A percentile compares a stretch with the other conserved stretches of the same genome.
phyloP scores from a whole-genome alignment of 2,113 vertebrate genomes.

The Pavo muticus region DNA sequence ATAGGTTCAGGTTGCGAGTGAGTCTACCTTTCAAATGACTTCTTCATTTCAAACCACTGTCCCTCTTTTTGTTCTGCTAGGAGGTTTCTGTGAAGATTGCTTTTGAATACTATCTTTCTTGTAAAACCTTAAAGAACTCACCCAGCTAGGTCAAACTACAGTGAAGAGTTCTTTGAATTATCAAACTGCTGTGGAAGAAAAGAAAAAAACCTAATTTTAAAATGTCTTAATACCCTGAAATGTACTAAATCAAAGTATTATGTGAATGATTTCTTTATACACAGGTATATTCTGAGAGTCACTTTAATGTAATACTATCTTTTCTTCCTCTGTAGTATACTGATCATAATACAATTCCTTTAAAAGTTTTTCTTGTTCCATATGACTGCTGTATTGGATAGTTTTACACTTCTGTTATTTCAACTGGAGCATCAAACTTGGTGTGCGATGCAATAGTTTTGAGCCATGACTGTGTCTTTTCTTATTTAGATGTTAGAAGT shows the following conservation, averaged over 20 bases:
- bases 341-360: not conserved
- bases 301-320: not conserved
- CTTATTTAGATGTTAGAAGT: constrained; percentile 64
- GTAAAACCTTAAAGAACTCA: not conserved
- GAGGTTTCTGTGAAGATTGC: constrained; percentile 15
- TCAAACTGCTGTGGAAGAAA: not conserved
- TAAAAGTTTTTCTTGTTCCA: constrained; percentile 3
- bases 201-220: not conserved
- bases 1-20: not conserved
- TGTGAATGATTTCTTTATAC: not conserved
- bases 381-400: not conserved
- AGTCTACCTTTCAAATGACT: constrained; percentile 18
- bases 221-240: not conserved
- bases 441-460: not conserved
- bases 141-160: constrained; percentile 5
- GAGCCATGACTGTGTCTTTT: constrained; percentile 16
- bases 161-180: not conserved
- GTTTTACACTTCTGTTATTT: constrained; percentile 18
- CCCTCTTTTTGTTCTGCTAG: not conserved
- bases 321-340: not conserved
- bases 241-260: not conserved
- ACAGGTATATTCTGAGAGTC: not conserved
- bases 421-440: not conserved
- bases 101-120: constrained; percentile 14
- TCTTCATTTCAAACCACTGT: not conserved